phyloP scores from a whole-genome alignment of 2,888 invertebrate genomes.

The Calliopum simillimum region DNA sequence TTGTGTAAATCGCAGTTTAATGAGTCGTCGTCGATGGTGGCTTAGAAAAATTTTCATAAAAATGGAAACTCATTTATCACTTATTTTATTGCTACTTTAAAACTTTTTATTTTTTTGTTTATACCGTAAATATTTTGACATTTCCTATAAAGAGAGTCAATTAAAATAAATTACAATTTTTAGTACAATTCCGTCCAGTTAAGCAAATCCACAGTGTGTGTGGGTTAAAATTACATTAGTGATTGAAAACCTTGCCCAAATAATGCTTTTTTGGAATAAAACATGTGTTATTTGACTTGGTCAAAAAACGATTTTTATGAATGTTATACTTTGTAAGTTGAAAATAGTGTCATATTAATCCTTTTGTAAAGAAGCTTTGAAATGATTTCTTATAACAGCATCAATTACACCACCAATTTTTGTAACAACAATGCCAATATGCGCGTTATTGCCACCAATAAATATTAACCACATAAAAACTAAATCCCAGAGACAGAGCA shows the following conservation, averaged over 20 bases:
- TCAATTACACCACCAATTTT: conserved; percentile 4
- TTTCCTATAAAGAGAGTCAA: no score
- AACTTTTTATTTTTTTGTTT: not conserved
- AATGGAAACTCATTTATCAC: not conserved
- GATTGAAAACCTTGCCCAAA: no score
- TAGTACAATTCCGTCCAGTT: no score
- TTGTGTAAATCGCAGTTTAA: conserved; percentile 45
- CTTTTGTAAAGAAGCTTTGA: no score
- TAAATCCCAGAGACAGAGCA: conserved; percentile 48
- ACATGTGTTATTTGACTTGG: no score
- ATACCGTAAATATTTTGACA: not conserved
- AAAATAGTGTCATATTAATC: no score
- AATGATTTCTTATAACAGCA: not conserved
- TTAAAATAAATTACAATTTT: no score
- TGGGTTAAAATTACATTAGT: no score
- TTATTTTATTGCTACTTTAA: conserved; percentile 1
- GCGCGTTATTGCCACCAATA: conserved; percentile 56
- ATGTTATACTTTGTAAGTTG: no score
- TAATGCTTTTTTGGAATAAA: no score
- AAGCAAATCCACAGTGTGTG: no score
- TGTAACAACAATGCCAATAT: conserved; percentile 38
- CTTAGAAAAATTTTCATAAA: not conserved
- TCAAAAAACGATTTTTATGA: no score
- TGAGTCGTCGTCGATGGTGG: conserved; percentile 45
- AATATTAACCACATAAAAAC: conserved; percentile 65